Conservation (phyloP, 2,888 invertebrate species). For the Pachliopta kotzebuea region DNA sequence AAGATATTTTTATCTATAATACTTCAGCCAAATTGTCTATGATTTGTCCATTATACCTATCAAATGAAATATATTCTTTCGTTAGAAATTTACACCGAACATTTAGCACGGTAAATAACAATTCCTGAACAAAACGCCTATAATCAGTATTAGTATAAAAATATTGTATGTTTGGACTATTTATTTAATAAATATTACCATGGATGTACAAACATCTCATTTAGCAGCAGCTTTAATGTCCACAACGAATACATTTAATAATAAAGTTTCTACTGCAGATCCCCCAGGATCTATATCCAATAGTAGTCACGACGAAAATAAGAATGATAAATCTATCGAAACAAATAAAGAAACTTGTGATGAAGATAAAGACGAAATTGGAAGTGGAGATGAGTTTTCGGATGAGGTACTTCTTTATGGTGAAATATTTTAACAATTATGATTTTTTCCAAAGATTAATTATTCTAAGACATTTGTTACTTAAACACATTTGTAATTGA, state of each 20-base stretch:
- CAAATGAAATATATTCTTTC: no score
- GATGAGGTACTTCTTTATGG: conserved; percentile 56
- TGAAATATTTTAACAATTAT: no score
- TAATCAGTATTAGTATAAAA: no score
- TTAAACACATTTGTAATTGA: no score
- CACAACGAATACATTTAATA: conserved; percentile 51
- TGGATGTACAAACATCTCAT: conserved; percentile 75
- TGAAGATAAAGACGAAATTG: conserved; percentile 70
- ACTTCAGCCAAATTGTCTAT: no score
- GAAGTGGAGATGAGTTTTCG: conserved; percentile 70
- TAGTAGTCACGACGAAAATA: conserved; percentile 45
- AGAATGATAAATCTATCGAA: conserved; percentile 53
- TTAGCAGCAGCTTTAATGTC: conserved; percentile 74
- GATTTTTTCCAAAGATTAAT: no score
- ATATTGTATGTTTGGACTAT: neutral
- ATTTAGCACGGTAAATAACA: no score
- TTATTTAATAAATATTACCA: conserved; percentile 34
- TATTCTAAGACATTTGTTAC: no score
- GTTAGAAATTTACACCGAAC: no score
- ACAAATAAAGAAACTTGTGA: conserved; percentile 51
- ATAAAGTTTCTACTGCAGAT: conserved; percentile 40
- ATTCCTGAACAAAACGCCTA: no score
- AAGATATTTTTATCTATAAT: no score
- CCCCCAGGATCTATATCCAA: conserved; percentile 34
- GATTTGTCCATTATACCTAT: no score